phyloP scores from a whole-genome alignment of 2,113 vertebrate genomes.

The Alethe castanea region DNA sequence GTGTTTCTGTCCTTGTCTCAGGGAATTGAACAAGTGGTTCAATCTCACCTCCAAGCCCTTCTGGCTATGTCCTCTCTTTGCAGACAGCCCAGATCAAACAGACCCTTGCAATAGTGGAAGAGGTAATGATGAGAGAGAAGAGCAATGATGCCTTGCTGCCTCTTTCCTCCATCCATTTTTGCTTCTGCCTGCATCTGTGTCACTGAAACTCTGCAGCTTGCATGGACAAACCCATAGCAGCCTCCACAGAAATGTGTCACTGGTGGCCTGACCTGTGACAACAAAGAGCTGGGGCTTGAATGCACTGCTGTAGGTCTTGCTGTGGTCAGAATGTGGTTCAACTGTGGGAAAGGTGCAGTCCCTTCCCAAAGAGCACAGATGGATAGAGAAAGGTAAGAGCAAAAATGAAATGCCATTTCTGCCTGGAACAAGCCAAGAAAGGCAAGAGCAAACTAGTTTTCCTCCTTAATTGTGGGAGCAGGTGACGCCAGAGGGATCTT shows the following conservation, averaged over 20 bases:
- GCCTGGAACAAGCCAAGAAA: not conserved
- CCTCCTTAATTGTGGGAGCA: not conserved
- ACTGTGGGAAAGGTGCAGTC: not conserved
- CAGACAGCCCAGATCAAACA: not conserved
- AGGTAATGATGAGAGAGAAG: not conserved
- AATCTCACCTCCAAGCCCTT: not conserved
- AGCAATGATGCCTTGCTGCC: not conserved
- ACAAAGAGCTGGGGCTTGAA: not conserved
- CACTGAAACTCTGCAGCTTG: not conserved
- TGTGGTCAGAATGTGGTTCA: not conserved
- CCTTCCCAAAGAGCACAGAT: not conserved
- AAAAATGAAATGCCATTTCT: not conserved
- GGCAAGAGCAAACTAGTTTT: not conserved
- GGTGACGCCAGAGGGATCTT: not conserved
- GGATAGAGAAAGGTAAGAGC: not conserved
- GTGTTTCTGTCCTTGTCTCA: not conserved
- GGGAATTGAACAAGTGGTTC: not conserved
- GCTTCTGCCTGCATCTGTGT: not conserved
- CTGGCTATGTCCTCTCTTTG: not conserved
- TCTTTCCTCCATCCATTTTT: not conserved
- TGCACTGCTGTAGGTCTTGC: not conserved
- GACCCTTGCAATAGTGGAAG: not conserved
- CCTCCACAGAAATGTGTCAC: not conserved
- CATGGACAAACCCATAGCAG: not conserved
- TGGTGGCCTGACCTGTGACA: not conserved